Percentiles rank a stretch among this genome's conserved stretches.
Conservation (phyloP, 2,888 invertebrate species). For the Aethes cnicana region DNA sequence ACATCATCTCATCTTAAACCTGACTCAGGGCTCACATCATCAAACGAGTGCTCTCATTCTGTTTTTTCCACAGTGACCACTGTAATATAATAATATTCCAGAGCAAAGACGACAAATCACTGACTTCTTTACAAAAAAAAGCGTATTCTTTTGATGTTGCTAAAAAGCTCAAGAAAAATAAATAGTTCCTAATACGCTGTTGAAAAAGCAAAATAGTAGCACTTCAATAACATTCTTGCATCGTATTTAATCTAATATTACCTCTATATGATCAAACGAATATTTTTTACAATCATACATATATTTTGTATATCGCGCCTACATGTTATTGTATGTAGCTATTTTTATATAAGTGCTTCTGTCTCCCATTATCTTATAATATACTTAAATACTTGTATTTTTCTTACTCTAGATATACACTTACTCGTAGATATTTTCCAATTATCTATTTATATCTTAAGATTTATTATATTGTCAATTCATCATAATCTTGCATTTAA, state of each 20-base stretch:
- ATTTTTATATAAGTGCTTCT: conserved; percentile 19
- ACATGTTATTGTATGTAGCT: conserved; percentile 11
- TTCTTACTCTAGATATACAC: conserved; percentile 18
- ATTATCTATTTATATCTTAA: not conserved
- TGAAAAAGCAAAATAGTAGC: conserved; percentile 9
- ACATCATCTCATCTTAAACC: too few species aligned
- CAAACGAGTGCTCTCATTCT: conserved; percentile 7
- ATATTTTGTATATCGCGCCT: conserved; percentile 11
- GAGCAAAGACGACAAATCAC: too few species aligned
- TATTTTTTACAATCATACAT: not conserved
- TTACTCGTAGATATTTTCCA: not conserved
- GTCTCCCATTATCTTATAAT: conserved; percentile 4
- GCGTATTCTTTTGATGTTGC: too few species aligned
- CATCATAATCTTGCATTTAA: not conserved
- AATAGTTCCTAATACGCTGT: conserved; percentile 8
- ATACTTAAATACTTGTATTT: conserved; percentile 13
- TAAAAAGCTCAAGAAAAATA: too few species aligned
- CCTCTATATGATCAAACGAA: not conserved
- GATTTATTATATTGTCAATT: not conserved
- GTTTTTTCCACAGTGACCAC: not conserved
- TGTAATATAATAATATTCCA: not conserved
- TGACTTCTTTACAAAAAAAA: too few species aligned
- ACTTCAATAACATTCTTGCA: not conserved
- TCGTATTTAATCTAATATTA: too few species aligned
- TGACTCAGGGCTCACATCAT: too few species aligned